phyloP scores from a whole-genome alignment of 2,797 vertebrate species.

The Clarias pachynema region DNA sequence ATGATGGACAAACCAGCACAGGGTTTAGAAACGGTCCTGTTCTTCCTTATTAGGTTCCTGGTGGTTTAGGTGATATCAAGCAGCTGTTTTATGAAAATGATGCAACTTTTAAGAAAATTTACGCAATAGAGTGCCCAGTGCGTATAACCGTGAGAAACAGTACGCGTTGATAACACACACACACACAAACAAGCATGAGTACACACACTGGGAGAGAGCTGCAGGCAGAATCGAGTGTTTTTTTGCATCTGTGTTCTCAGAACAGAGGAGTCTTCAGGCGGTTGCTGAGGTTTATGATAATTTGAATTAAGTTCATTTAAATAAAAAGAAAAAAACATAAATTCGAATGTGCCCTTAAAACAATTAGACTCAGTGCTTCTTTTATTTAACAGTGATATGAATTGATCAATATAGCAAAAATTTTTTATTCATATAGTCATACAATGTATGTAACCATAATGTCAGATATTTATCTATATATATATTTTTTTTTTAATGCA shows the following conservation, averaged over 20 bases:
- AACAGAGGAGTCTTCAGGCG: background rate
- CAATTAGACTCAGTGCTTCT: too few relatives aligned
- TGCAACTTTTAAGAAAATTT: background rate
- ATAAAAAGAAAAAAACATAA: background rate
- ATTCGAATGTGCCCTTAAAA: background rate
- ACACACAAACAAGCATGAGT: background rate
- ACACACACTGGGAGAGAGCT: background rate
- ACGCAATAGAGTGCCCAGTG: too few relatives aligned
- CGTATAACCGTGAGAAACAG: background rate
- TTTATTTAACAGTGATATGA: too few relatives aligned
- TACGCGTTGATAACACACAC: background rate
- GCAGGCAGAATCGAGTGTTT: background rate
- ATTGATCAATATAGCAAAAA: background rate
- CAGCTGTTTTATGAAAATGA: background rate
- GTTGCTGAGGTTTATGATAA: background rate
- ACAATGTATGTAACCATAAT: too few relatives aligned
- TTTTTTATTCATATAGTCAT: too few relatives aligned
- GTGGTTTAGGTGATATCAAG: background rate
- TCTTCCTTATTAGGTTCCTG: background rate
- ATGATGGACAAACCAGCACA: background rate
- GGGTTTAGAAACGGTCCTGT: background rate
- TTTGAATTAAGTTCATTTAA: background rate
- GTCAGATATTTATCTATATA: too few relatives aligned
- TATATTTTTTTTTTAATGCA: too few relatives aligned
- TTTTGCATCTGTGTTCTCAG: background rate